Conservation (phyloP, 2,113 vertebrate genomes). For the Etia nguti region DNA sequence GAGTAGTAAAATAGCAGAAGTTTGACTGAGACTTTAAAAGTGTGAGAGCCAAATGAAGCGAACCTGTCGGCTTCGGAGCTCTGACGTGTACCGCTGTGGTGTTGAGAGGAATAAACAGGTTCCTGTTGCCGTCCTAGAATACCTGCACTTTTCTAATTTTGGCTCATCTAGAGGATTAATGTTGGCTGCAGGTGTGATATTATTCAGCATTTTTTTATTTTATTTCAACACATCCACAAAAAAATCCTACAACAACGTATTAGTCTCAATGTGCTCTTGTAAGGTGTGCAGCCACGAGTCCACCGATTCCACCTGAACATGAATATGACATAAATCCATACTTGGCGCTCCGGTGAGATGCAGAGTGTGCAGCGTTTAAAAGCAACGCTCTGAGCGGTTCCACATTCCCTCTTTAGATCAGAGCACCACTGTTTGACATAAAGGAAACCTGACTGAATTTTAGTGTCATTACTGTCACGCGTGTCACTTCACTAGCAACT, state of each 20-base stretch:
- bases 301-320: neutral
- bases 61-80: neutral
- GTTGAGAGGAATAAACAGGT: neutral
- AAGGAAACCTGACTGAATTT: neutral
- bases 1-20: neutral
- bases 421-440: neutral
- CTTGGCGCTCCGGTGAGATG: neutral
- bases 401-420: neutral
- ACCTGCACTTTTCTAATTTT: neutral
- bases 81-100: accelerated
- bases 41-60: neutral
- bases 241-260: neutral
- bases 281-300: neutral
- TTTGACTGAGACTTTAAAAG: neutral
- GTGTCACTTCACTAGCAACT: neutral
- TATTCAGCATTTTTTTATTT: too few relatives aligned
- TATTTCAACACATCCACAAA: neutral
- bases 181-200: neutral
- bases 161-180: neutral
- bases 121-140: neutral
- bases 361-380: neutral
- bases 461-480: neutral
- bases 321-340: neutral
- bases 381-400: neutral
- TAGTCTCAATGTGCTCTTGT: neutral